phyloP scores from a whole-genome alignment of 2,888 invertebrate genomes.

The Odontocolon sp. region DNA sequence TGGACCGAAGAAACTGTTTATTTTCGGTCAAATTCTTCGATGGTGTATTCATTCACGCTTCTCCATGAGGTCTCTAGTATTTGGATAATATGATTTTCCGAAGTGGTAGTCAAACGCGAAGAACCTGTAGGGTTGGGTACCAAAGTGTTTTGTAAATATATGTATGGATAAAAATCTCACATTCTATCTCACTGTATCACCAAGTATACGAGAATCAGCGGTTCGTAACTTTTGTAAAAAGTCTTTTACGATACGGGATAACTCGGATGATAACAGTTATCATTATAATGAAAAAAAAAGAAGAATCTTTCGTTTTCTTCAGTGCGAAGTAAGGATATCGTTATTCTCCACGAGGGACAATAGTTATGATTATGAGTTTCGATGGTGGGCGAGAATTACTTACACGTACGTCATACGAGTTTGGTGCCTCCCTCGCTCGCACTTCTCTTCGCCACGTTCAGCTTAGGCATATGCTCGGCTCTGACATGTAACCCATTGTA shows the following conservation, averaged over 20 bases:
- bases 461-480: conserved; percentile 20
- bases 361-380: conserved; percentile 66
- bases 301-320: neutral
- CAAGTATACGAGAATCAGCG: neutral
- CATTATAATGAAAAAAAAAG: too few relatives aligned
- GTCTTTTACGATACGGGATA: too few relatives aligned
- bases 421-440: conserved; percentile 34
- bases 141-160: conserved; percentile 72
- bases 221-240: too few relatives aligned
- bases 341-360: conserved; percentile 69
- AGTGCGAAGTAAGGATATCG: conserved; percentile 31
- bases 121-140: conserved; percentile 54
- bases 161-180: conserved; percentile 9
- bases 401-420: neutral
- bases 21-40: neutral
- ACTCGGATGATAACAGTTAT: too few relatives aligned
- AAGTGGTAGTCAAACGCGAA: conserved; percentile 70
- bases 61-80: conserved; percentile 60
- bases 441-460: conserved; percentile 36
- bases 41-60: conserved; percentile 29
- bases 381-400: conserved; percentile 70
- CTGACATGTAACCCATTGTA: conserved; percentile 69
- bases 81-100: conserved; percentile 73
- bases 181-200: conserved; percentile 1
- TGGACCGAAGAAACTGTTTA: neutral